A percentile compares a stretch with the other conserved stretches of the same genome.
These are phyloP conservation scores for Xiphophorus birchmanni DNA, from an alignment of 2,797 vertebrate species.

Conservation along the genomic window DNA sequence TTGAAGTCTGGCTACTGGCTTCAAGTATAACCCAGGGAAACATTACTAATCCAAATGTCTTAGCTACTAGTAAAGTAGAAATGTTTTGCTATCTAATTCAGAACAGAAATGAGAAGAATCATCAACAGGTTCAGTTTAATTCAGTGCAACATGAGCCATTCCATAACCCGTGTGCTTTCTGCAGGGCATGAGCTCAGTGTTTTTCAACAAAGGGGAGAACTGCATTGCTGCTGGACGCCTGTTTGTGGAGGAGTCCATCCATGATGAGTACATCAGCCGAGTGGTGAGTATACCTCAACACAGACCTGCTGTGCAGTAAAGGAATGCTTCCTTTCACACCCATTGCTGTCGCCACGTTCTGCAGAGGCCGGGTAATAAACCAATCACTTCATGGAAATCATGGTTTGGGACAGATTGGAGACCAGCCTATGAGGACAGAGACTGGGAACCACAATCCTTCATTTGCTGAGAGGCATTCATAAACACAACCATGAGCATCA, in stretches of 20 bases:
- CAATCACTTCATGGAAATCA: neutral
- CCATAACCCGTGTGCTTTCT: neutral
- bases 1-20: neutral
- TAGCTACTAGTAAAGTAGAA: neutral
- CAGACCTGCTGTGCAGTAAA: neutral
- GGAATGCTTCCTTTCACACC: neutral
- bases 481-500: neutral
- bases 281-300: slow-evolving; percentile 84
- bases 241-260: slow-evolving; percentile 95
- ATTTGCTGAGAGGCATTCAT: neutral
- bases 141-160: neutral
- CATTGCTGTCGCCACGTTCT: neutral
- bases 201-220: slow-evolving; percentile 98
- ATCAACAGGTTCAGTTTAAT: neutral
- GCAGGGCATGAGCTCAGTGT: slow-evolving; percentile 96
- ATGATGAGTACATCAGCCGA: slow-evolving; percentile 90
- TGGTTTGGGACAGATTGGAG: neutral
- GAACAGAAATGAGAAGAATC: neutral
- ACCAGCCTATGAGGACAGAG: neutral
- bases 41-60: neutral
- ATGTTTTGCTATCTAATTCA: neutral
- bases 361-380: neutral
- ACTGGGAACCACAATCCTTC: neutral
- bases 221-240: slow-evolving; percentile 96
- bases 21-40: neutral